A percentile compares a stretch with the other conserved stretches of the same genome.
These are phyloP conservation scores for Sminthurinus signatus DNA, from an alignment of 1,140 invertebrate species.

Conservation along the genomic window DNA sequence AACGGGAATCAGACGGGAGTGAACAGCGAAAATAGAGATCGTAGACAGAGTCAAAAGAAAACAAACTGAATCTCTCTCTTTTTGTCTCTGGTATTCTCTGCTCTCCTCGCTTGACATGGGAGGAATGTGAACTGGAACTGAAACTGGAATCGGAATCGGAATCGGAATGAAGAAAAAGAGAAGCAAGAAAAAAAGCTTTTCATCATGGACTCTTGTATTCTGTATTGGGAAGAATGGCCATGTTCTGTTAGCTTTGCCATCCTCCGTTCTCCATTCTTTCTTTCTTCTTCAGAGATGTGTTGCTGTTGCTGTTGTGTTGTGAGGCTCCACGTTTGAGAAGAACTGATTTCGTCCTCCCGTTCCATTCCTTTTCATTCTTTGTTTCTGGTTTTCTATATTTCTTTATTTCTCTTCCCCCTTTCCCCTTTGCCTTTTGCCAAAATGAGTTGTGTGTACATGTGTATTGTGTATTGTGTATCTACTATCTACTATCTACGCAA, in stretches of 20 bases:
- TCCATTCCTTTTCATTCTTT: no score
- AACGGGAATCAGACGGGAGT: background rate
- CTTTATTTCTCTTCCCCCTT: background rate
- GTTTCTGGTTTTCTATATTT: background rate
- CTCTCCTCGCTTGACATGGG: background rate
- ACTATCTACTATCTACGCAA: no score
- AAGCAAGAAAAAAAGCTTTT: slow-evolving; percentile 17
- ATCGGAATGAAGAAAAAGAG: background rate
- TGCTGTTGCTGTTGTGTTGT: background rate
- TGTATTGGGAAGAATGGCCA: no score
- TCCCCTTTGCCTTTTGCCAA: slow-evolving; percentile 3
- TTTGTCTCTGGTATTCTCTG: no score
- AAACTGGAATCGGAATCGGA: no score
- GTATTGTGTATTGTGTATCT: no score
- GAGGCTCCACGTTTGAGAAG: no score
- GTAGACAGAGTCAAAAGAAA: slow-evolving; percentile 19
- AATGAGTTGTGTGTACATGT: slow-evolving; percentile 21
- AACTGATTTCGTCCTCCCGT: no score
- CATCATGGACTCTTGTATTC: slow-evolving; percentile 5
- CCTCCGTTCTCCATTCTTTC: background rate
- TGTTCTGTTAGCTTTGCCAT: background rate
- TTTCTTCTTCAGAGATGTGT: background rate
- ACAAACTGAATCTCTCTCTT: slow-evolving; percentile 12
- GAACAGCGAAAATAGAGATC: slow-evolving; percentile 11
- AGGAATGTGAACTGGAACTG: slow-evolving; percentile 15